Evolutionary conservation across 1,140 invertebrate species (phyloP).

Genomic region (Notospermus geniculatus): DNA sequence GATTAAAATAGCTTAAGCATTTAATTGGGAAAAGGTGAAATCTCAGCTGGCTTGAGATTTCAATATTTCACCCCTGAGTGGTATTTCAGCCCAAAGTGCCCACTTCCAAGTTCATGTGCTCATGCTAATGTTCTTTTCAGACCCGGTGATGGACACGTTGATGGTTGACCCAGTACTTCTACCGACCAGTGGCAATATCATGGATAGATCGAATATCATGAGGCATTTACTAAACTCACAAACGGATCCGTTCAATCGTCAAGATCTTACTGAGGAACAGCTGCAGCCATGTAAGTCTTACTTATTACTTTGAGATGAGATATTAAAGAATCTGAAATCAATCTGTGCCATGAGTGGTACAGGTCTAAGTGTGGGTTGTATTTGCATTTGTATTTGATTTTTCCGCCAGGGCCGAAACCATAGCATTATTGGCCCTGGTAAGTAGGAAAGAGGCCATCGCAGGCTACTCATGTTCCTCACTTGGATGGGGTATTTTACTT

Average conservation of each 20-base stretch:
- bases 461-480: too few species aligned
- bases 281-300: constrained; percentile 67
- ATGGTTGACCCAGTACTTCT: constrained; percentile 95
- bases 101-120: not conserved
- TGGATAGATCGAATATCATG: constrained; percentile 92
- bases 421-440: too few species aligned
- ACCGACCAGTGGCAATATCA: constrained; percentile 84
- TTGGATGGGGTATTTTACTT: too few species aligned
- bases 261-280: constrained; percentile 86
- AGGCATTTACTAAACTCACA: constrained; percentile 90
- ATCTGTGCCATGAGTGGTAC: not conserved
- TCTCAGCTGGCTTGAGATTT: too few species aligned
- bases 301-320: constrained; percentile 30
- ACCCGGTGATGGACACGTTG: constrained; percentile 95
- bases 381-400: too few species aligned
- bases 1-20: too few species aligned
- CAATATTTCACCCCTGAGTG: too few species aligned
- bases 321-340: constrained; percentile 20
- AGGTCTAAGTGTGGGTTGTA: not conserved
- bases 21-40: too few species aligned
- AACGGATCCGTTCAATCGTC: constrained; percentile 96
- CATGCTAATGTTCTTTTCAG: constrained; percentile 56
- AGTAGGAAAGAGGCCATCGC: too few species aligned
- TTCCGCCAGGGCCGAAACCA: too few species aligned
- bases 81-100: too few species aligned